Evolutionary conservation across 2,797 vertebrate genomes (phyloP).

Genomic region (Acridotheres tristis): DNA sequence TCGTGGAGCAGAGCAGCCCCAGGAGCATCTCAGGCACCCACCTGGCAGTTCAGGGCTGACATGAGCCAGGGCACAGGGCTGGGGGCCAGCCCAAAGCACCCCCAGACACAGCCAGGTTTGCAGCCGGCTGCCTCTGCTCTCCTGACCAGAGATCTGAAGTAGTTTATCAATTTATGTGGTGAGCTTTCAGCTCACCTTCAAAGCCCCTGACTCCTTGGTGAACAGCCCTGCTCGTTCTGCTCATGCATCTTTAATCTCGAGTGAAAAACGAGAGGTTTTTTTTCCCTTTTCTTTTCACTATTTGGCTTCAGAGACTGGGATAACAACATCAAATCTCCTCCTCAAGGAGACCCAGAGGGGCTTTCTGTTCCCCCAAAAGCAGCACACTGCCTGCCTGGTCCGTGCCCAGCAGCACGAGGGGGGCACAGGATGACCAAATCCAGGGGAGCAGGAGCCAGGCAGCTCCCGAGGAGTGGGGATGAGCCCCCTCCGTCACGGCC

Average conservation of each 20-base stretch:
- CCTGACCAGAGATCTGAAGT: not conserved
- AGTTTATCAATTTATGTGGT: slow-evolving; percentile 10
- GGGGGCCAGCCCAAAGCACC: not conserved
- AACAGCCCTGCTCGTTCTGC: not conserved
- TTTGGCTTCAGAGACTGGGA: not conserved
- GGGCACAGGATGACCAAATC: rapidly evolving
- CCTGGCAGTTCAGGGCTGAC: not conserved
- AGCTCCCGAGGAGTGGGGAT: not conserved
- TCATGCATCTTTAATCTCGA: slow-evolving; percentile 37
- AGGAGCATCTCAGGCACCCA: rapidly evolving
- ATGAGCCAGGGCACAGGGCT: rapidly evolving
- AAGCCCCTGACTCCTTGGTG: not conserved
- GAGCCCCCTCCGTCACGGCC: not conserved
- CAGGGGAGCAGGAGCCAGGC: not conserved
- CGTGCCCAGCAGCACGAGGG: rapidly evolving
- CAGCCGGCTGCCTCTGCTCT: not conserved
- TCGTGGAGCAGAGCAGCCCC: not conserved
- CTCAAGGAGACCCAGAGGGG: not conserved
- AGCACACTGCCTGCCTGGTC: rapidly evolving
- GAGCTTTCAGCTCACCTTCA: slow-evolving; percentile 47
- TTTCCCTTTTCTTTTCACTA: not conserved
- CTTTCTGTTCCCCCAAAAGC: not conserved
- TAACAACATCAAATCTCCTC: not conserved
- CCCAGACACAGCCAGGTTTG: not conserved
- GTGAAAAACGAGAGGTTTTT: not conserved